These are phyloP conservation scores for Lophius americanus DNA, from an alignment of 2,797 vertebrate species.

Conservation along the genomic window DNA sequence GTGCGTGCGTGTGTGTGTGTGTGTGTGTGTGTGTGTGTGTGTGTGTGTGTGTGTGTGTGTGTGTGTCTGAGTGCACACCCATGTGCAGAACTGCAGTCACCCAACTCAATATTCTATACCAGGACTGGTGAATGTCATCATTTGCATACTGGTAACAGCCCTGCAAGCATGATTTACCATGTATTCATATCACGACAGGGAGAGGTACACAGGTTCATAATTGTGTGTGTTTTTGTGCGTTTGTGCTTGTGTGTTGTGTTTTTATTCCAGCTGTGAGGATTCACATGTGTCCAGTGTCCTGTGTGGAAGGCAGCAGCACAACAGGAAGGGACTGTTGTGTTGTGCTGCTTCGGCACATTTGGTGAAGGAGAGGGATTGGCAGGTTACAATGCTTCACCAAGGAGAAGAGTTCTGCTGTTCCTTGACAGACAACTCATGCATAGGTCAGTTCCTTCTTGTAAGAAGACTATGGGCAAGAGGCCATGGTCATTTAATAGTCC, in stretches of 20 bases:
- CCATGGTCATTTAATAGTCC: constrained; percentile 9
- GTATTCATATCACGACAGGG: constrained; percentile 40
- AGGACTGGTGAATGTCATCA: constrained; percentile 67
- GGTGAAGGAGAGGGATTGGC: constrained; percentile 60
- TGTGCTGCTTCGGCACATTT: constrained; percentile 65
- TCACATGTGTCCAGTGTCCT: constrained; percentile 56
- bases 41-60: constrained; percentile 4
- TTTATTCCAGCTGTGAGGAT: constrained; percentile 46
- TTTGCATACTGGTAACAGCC: constrained; percentile 63
- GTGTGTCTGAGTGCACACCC: constrained; percentile 2
- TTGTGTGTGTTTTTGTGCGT: constrained; percentile 16
- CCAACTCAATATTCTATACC: constrained; percentile 45
- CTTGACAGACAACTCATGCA: constrained; percentile 52
- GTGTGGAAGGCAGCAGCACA: constrained; percentile 65
- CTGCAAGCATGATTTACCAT: constrained; percentile 24
- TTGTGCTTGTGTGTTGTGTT: constrained; percentile 34
- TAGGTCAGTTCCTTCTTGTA: constrained; percentile 37
- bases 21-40: constrained; percentile 9
- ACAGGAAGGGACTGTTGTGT: constrained; percentile 4
- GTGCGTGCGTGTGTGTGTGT: too few relatives aligned
- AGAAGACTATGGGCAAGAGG: constrained; percentile 8
- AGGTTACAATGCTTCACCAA: constrained; percentile 63
- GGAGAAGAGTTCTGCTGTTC: constrained; percentile 48
- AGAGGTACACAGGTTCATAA: constrained; percentile 18
- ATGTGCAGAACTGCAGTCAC: constrained; percentile 28